phyloP scores from a whole-genome alignment of 1,140 invertebrate species.

The Telenomus remus region DNA sequence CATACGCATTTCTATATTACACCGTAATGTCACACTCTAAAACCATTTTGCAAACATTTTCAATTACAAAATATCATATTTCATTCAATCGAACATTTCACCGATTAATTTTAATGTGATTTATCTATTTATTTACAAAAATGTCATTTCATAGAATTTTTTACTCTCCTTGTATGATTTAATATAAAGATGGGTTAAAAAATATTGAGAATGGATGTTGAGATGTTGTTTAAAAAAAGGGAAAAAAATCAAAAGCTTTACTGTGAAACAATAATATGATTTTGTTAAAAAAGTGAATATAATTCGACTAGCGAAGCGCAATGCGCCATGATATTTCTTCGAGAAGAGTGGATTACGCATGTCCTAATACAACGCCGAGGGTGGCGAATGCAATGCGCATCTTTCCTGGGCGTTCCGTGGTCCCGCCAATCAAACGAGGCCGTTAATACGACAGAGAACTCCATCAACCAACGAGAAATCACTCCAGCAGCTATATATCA shows the following conservation, averaged over 20 bases:
- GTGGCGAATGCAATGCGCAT: slow-evolving; percentile 70
- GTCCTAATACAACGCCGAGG: slow-evolving; percentile 60
- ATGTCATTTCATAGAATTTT: too few species aligned
- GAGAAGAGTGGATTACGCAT: slow-evolving; percentile 68
- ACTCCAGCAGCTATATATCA: slow-evolving; percentile 32
- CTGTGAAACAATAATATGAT: slow-evolving; percentile 12
- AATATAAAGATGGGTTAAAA: too few species aligned
- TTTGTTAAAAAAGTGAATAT: slow-evolving; percentile 6
- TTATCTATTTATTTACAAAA: too few species aligned
- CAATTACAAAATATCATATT: too few species aligned
- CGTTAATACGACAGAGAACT: slow-evolving; percentile 43
- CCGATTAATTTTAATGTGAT: too few species aligned
- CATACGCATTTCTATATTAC: slow-evolving; percentile 39
- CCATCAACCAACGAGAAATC: slow-evolving; percentile 59
- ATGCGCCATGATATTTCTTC: slow-evolving; percentile 51
- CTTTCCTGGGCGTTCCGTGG: slow-evolving; percentile 73
- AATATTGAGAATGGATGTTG: too few species aligned
- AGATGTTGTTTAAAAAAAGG: too few species aligned
- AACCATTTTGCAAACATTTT: slow-evolving; percentile 24
- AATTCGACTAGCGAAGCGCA: slow-evolving; percentile 6
- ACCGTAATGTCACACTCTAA: slow-evolving; percentile 4
- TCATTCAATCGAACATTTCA: too few species aligned
- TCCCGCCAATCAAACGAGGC: slow-evolving; percentile 60
- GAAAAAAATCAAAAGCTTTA: slow-evolving; percentile 3
- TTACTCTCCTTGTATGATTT: too few species aligned